Evolutionary conservation across 2,888 invertebrate genomes (phyloP), one percentile per base, ranked within the genome.

Genomic region (Proisotoma minuta): DNA sequence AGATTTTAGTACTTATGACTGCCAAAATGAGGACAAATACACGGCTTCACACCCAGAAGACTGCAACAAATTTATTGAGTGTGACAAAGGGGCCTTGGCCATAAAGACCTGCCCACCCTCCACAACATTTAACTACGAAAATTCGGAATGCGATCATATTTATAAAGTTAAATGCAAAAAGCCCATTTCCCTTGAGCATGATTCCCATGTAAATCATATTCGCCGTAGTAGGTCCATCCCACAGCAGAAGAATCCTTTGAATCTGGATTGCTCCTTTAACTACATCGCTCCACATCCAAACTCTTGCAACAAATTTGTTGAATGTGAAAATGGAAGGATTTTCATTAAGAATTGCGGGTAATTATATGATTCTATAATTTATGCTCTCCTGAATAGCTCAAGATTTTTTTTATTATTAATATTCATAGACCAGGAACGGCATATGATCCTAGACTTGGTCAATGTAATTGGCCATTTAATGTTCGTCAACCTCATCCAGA

Each of bases 51-150:
- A 73, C 62, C 68, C 68, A 10, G 69, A 68, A 1, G 22, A 59
- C 50, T 73, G 73, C 59, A 57, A 64, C 53, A 70, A 72, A 63
- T 73, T 73, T 62, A 59, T 73, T 15, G 70, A 73, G 51, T 73
- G 73, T 60, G 60, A 71, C 22, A 48, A 60, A 28, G 71, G 66
- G 3, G 34, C 28, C 4, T 28, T 73, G 8, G 57, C 57, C 22
- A 60, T 73, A 27, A 73, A 72, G 62, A 50, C 39, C n/a, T 73
- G 73, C 59, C 64, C 69, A 48, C 60, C 60, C 34, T 65, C 48
- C 29, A 69, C 66, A 3, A 52, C 69, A 8, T 73, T 62, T 47
- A 52, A 71, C 54, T 40, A 59, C n/a, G 66, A 68, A 15, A 62
- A 47, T 20, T 52, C 59, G 39, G 49, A 22, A 18, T 73, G 73